Base-by-base conservation (phyloP, 2,888 invertebrate genomes). In the Ischnura elegans region DNA sequence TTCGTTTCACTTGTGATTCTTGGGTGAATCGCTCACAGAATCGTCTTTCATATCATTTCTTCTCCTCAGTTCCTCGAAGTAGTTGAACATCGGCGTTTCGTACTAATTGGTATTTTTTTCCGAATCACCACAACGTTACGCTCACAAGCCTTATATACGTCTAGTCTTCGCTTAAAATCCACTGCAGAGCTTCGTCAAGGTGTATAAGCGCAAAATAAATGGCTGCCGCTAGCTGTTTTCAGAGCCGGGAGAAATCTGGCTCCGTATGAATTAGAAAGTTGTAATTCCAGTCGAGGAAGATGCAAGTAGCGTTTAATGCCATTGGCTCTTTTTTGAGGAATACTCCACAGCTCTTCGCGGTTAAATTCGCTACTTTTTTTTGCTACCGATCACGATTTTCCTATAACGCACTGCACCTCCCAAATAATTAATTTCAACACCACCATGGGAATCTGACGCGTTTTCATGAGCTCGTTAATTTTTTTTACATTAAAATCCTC, bases 221-320 rank as follows among this genome's bases (percentile, higher is more conserved):
- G 76, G 36, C 76, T 10, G 76, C 36, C 10, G n/a, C 76, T 13
- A 29, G 36, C 76, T 36, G 76, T 76, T 76, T 76, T 76, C 21
- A 76, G 76, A 76, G 76, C 76, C 76, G 2, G 29, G 76, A 76
- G 76, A 76, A 76, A 76, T 76, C 76, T 76, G 76, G 76, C 76
- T 76, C 76, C 76, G 76, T 76, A 76, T 36, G 76, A 76, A 76
- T 76, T 76, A 76, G 76, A 76, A 76, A 76, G 76, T 76, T 76
- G 76, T 76, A 76, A 36, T 76, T 76, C 76, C 76, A 76, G 76
- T 76, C 76, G 76, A 36, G 29, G 29, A 76, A 76, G 76, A 76
- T 76, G 76, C 76, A 76, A 76, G 76, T 76, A 36, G 36, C 76
- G 76, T 76, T 76, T 76, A 76, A 76, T 36, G n/a, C n/a, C n/a